phyloP scores from a whole-genome alignment of 2,113 vertebrate genomes.

The Poeciliopsis prolifica region DNA sequence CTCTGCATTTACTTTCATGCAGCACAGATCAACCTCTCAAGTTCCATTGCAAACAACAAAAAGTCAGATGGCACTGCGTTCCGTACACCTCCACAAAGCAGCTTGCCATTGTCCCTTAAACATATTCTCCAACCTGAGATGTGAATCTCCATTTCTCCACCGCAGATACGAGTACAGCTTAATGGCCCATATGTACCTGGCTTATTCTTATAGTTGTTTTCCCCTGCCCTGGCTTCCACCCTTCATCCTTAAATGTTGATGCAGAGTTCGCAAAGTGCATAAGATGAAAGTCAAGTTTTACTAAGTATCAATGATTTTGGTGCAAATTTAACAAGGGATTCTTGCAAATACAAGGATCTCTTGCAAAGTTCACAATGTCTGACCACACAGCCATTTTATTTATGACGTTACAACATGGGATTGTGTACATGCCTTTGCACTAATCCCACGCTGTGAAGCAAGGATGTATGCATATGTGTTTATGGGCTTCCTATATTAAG shows the following conservation, averaged over 20 bases:
- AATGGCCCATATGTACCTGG: not conserved
- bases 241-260: constrained; percentile 35
- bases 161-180: not conserved
- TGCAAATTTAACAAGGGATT: constrained; percentile 41
- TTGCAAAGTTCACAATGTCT: constrained; percentile 33
- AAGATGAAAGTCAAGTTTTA: constrained; percentile 32
- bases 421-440: constrained; percentile 1
- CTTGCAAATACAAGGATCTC: constrained; percentile 38
- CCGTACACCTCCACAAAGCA: too few species aligned
- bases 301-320: constrained; percentile 39
- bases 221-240: not conserved
- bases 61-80: not conserved
- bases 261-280: constrained; percentile 50
- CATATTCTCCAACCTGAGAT: not conserved
- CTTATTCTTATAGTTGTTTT: not conserved
- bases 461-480: constrained; percentile 51
- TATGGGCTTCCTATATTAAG: constrained; percentile 55
- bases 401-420: constrained; percentile 5
- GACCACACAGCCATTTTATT: constrained; percentile 35
- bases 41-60: not conserved
- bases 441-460: constrained; percentile 23
- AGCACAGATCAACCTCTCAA: not conserved
- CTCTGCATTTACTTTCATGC: not conserved
- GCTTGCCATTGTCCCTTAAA: not conserved
- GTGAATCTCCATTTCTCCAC: not conserved